These are phyloP conservation scores for Porites rus DNA, from an alignment of 92 coral and sea anemone genomes.

Conservation along the genomic window DNA sequence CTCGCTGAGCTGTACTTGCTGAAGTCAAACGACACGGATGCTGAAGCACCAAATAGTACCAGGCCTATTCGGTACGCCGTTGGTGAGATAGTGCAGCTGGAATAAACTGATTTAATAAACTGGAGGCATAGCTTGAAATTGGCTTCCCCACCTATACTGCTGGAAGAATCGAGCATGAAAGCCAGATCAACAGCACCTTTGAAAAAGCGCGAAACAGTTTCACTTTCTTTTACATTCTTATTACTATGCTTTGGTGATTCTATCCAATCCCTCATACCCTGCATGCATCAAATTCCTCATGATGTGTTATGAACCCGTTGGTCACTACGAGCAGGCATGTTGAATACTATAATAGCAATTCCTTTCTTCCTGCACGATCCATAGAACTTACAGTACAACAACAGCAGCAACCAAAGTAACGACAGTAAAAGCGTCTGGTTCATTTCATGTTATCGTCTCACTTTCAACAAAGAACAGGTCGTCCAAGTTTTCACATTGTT, in stretches of 20 bases:
- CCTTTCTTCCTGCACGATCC: too few relatives aligned
- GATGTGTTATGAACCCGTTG: background rate
- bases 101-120: slow-evolving; percentile 54
- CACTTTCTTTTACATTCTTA: too few relatives aligned
- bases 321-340: background rate
- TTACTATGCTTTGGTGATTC: too few relatives aligned
- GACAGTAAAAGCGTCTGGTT: too few relatives aligned
- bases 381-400: too few relatives aligned
- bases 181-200: slow-evolving; percentile 61
- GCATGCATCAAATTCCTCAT: too few relatives aligned
- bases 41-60: slow-evolving; percentile 61
- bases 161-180: slow-evolving; percentile 66
- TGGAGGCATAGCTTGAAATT: slow-evolving; percentile 45
- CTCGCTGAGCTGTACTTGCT: slow-evolving; percentile 53
- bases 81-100: slow-evolving; percentile 53
- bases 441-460: too few relatives aligned
- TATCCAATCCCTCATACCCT: background rate
- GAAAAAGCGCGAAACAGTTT: background rate
- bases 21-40: slow-evolving; percentile 64
- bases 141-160: slow-evolving; percentile 49
- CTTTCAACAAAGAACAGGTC: too few relatives aligned
- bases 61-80: slow-evolving; percentile 62
- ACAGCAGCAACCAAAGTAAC: too few relatives aligned
- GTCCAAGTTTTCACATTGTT: too few relatives aligned
- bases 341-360: too few relatives aligned